Base-by-base conservation (phyloP, 92 coral and sea anemone genomes). In the Epizoanthus stellaris region DNA sequence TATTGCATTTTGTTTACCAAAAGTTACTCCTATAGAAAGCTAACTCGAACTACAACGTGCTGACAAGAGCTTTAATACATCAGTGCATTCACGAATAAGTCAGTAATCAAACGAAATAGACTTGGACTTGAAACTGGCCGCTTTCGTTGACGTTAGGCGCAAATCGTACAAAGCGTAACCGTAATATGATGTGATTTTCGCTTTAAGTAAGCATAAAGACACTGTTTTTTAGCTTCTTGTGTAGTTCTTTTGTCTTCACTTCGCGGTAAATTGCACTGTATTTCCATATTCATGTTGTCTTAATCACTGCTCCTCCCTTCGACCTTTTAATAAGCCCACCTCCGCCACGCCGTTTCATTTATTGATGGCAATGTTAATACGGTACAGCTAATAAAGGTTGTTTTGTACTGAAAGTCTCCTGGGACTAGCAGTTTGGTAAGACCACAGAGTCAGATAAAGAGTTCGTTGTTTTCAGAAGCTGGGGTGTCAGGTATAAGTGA, bases 401-500 rank as follows among this genome's bases (percentile, higher is more conserved):
- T 59, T 76, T 19, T 40, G 30, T 34, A 2, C 30, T 17, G 39
- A 76, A 17, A 76, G 42, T 64, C 83, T 79, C 72, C 67, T 11
- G 60, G 83, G 83, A 63, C 59, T 79, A 70, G 21, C 65, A 79
- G 72, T 63, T 63, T 45, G 43, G 65, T 64, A 79, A 79, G 47
- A 70, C 66, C 71, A 12, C 36, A 23, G 21, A 66, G 49, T 45
- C 25, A 23, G 38, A 77, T 62, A 45, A 79, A 77, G 49, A 42
- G 71, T 21, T 45, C 64, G 65, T 79, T 79, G 61, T 63, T 62
- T 43, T 63, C 9, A 42, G 42, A 42, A 79, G 9, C 25, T 21
- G 67, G 61, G 83, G 73, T 64, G 83, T 79, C 40, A 42, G 23
- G 38, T 53, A 23, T 58, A n/a, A 79, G 65, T 42, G 54, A 40